Evolutionary conservation across 2,888 invertebrate genomes (phyloP).

Genomic region (Conomelus anceps): DNA sequence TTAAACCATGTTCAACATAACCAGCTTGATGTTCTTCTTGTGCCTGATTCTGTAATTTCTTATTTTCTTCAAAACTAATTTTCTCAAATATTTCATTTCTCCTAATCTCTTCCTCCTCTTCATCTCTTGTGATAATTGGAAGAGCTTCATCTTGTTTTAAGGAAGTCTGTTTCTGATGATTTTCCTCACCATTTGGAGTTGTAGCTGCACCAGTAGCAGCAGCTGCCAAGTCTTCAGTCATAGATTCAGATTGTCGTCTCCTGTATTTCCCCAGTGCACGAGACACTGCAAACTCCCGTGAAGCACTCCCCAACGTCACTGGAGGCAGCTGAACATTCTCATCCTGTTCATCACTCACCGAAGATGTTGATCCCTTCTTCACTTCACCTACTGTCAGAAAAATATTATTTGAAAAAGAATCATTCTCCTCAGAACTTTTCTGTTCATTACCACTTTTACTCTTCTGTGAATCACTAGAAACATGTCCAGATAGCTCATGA

Average conservation of each 20-base stretch:
- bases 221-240: slow-evolving; percentile 54
- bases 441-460: neutral
- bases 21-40: slow-evolving; percentile 48
- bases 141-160: slow-evolving; percentile 27
- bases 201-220: too few relatives aligned
- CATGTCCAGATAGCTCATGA: neutral
- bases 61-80: slow-evolving; percentile 33
- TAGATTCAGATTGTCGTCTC: slow-evolving; percentile 61
- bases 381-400: slow-evolving; percentile 71
- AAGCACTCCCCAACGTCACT: slow-evolving; percentile 55
- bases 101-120: slow-evolving; percentile 34
- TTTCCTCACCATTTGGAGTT: slow-evolving; percentile 18
- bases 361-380: slow-evolving; percentile 49
- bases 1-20: slow-evolving; percentile 44
- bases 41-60: slow-evolving; percentile 25
- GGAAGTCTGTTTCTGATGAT: neutral
- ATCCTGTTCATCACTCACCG: slow-evolving; percentile 30
- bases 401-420: slow-evolving; percentile 42
- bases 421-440: neutral
- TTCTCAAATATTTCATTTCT: slow-evolving; percentile 34
- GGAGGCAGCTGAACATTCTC: slow-evolving; percentile 45
- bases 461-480: neutral
- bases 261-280: slow-evolving; percentile 74
- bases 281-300: slow-evolving; percentile 79
- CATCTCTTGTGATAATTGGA: slow-evolving; percentile 33